A percentile compares a stretch with the other conserved stretches of the same genome.
Conservation (phyloP, 1,140 invertebrate species). For the Anagrus nilaparvatae region DNA sequence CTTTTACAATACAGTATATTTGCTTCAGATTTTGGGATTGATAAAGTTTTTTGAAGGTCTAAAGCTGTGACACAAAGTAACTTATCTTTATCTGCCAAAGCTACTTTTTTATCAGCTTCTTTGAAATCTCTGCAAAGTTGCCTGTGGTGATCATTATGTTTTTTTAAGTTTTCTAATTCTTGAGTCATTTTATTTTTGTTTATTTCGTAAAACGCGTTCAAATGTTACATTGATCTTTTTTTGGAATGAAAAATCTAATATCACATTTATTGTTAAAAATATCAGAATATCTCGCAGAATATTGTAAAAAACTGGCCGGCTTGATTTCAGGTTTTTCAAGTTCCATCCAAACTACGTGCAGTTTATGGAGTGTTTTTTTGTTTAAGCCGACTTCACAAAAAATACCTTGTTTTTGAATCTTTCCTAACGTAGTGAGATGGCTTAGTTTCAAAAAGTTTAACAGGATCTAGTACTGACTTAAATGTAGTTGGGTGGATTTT, state of each 20-base stretch:
- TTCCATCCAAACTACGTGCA: conserved; percentile 23
- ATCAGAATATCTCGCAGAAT: conserved; percentile 33
- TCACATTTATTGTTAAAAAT: conserved; percentile 31
- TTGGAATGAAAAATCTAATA: conserved; percentile 29
- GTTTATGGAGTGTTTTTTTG: conserved; percentile 24
- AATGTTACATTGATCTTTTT: conserved; percentile 36
- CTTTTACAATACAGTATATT: conserved; percentile 32
- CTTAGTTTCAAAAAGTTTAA: conserved; percentile 24
- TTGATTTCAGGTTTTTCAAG: conserved; percentile 14
- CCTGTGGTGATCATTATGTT: conserved; percentile 24
- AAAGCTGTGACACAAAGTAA: conserved; percentile 15
- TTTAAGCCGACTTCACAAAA: conserved; percentile 26
- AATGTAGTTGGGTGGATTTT: conserved; percentile 5
- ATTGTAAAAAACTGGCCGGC: conserved; percentile 18
- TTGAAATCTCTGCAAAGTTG: conserved; percentile 24
- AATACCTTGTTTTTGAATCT: conserved; percentile 24
- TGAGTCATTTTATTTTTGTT: conserved; percentile 21
- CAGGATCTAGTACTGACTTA: conserved; percentile 19
- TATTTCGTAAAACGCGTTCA: conserved; percentile 27
- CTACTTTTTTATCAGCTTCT: conserved; percentile 23
- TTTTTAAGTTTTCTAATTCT: conserved; percentile 16
- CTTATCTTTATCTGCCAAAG: conserved; percentile 1
- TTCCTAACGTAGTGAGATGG: conserved; percentile 28
- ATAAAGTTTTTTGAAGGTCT: conserved; percentile 32
- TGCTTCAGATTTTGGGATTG: conserved; percentile 24